Evolutionary conservation across 2,797 vertebrate genomes (phyloP), one percentile per base, ranked within the genome.

Genomic region (Oreochromis mossambicus): DNA sequence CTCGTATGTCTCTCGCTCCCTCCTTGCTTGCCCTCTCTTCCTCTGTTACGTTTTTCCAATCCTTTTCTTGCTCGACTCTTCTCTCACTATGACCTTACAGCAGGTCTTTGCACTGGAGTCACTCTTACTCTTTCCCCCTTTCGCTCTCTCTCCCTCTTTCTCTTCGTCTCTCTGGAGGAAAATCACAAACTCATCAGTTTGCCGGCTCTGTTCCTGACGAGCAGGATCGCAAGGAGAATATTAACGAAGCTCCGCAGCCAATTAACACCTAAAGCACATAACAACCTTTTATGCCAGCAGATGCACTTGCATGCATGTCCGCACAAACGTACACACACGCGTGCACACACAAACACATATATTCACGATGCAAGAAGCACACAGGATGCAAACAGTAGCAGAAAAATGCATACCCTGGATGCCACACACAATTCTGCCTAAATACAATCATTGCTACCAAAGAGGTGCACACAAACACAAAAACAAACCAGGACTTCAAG

Each of bases 171-270:
- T 92, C 88, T 88, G 81, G 92, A 91, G 93, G 88, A 95, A 96
- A 96, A 95, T 95, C 95, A 96, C 96, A 96, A 91, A 96, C 95
- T 97, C 96, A 97, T 97, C 96, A 96, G 92, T 96, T 96, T 96
- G 93, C 92, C 91, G 10, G 90, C 94, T 94, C 94, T 93, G 95
- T 95, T 96, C 94, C 94, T 95, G 95, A 96, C 87, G 95, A 95
- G 92, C 87, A 41, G 91, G 87, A 89, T 92, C 85, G 89, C 94
- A 94, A 95, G 95, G 95, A 95, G 96, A 97, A 97, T 97, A 96
- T 97, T 97, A 97, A 97, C 90, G 91, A 96, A 94, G 92, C 94
- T 95, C 94, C 79, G 90, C 94, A 92, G 92, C 95, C 96, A 97
- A 97, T 97, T 97, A 97, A 95, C 96, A 97, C 96, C 94, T 95